Conservation (phyloP, 2,888 invertebrate genomes). For the Mesorhabditis belari region DNA sequence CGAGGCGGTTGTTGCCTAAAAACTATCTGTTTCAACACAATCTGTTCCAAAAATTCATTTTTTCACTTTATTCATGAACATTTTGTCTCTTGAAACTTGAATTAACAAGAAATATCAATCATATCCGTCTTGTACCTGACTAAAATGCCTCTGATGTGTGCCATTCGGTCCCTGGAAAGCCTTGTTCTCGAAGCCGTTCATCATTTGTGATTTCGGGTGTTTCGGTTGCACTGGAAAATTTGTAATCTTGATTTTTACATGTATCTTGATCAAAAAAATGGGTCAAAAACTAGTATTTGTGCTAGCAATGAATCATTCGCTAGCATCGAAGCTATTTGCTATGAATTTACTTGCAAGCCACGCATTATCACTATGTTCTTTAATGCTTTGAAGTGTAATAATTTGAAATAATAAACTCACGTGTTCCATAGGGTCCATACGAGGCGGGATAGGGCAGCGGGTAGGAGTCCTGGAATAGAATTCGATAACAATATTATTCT, state of each 20-base stretch:
- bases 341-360: no score
- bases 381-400: not conserved
- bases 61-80: no score
- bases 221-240: constrained; percentile 7
- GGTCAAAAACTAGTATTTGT: no score
- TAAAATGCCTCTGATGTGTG: constrained; percentile 28
- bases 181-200: constrained; percentile 35
- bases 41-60: no score
- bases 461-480: constrained; percentile 20
- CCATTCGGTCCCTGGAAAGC: constrained; percentile 16
- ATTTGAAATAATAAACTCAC: constrained; percentile 14
- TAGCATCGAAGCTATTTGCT: no score
- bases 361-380: not conserved
- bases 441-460: constrained; percentile 27
- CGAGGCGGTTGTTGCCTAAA: constrained; percentile 21
- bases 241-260: no score
- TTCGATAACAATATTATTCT: no score
- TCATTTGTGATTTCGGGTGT: constrained; percentile 5
- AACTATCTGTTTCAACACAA: no score
- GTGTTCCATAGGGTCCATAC: constrained; percentile 18
- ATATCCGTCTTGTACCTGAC: constrained; percentile 3
- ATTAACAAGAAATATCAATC: not conserved
- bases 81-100: no score
- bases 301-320: no score
- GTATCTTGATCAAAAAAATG: no score